phyloP scores from a whole-genome alignment of 2,888 invertebrate genomes.

The Podabrus alpinus region DNA sequence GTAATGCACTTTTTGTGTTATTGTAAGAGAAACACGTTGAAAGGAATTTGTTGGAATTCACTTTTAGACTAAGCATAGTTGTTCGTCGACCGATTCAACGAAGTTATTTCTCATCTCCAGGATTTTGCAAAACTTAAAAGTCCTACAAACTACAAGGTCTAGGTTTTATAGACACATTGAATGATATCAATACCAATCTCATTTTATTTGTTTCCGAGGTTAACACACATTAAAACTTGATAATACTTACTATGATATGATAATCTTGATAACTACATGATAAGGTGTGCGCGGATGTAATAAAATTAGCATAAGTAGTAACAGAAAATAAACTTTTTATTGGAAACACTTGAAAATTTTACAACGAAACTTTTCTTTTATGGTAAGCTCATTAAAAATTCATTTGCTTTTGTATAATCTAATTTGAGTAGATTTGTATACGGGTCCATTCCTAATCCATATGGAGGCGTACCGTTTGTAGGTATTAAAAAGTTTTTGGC shows the following conservation, averaged over 20 bases:
- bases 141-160: too few species aligned
- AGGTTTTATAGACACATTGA: too few species aligned
- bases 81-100: neutral
- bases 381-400: neutral
- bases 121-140: neutral
- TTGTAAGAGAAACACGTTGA: neutral
- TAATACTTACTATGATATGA: too few species aligned
- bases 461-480: conserved; percentile 3
- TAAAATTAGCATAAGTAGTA: too few species aligned
- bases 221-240: too few species aligned
- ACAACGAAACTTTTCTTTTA: neutral
- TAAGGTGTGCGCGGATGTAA: too few species aligned
- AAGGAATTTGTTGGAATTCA: neutral
- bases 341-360: too few species aligned
- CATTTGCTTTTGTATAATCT: neutral
- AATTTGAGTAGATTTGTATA: neutral
- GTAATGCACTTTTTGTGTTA: neutral
- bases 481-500: conserved; percentile 11
- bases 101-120: neutral
- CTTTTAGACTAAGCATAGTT: neutral
- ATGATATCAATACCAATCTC: too few species aligned
- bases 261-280: too few species aligned
- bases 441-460: conserved; percentile 5
- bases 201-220: too few species aligned
- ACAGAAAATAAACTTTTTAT: too few species aligned